Conservation (phyloP, 92 coral and sea anemone species). For the Palythoa caribaeorum region DNA sequence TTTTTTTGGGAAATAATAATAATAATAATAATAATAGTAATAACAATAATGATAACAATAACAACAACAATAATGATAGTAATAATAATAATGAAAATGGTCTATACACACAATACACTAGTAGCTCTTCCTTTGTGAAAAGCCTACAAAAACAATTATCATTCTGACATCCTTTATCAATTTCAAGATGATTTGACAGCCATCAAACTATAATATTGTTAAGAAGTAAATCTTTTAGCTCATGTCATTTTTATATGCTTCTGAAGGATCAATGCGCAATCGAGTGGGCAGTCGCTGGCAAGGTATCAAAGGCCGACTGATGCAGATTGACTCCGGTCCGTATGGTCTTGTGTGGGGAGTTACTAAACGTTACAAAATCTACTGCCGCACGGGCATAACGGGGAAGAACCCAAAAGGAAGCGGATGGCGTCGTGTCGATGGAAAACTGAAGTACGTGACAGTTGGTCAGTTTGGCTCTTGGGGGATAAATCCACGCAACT, state of each 20-base stretch:
- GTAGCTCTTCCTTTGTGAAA: too few species aligned
- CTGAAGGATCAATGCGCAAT: slow-evolving; percentile 8
- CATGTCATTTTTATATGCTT: neutral
- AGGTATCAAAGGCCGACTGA: neutral
- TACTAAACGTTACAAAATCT: neutral
- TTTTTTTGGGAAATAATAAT: too few species aligned
- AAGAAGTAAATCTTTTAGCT: neutral
- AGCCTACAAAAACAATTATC: too few species aligned
- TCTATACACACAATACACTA: too few species aligned
- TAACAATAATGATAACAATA: too few species aligned
- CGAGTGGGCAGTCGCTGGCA: slow-evolving; percentile 4
- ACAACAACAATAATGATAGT: too few species aligned
- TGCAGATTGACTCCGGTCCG: slow-evolving; percentile 10
- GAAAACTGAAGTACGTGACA: slow-evolving; percentile 3
- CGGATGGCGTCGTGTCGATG: neutral
- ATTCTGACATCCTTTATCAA: too few species aligned
- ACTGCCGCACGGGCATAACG: neutral
- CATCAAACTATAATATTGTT: neutral
- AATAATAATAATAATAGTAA: too few species aligned
- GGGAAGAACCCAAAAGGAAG: neutral
- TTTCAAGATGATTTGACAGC: neutral
- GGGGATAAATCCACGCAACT: slow-evolving; percentile 10
- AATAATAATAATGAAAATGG: too few species aligned
- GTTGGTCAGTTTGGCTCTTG: slow-evolving; percentile 9
- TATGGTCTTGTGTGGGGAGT: slow-evolving; percentile 23